A percentile compares a stretch with the other conserved stretches of the same genome.
Evolutionary conservation across 2,888 invertebrate genomes (phyloP).

Genomic region (Pandemis corylana): DNA sequence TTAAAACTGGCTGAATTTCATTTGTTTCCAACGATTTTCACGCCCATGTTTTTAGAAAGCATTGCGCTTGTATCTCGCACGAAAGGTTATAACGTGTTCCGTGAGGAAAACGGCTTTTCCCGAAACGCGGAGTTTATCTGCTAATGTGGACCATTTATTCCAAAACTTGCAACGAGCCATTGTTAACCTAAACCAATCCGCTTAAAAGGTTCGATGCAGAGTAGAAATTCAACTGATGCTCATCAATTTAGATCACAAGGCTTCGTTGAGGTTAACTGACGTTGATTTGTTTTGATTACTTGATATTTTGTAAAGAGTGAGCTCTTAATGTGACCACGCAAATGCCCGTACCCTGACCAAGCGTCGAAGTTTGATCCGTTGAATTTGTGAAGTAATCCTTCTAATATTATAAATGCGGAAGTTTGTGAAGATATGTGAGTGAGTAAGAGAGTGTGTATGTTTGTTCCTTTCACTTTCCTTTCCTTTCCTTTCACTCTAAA

Average conservation of each 20-base stretch:
- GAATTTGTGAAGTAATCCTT: no score
- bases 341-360: no score
- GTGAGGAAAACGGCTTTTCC: neutral
- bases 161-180: no score
- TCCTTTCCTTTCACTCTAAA: no score
- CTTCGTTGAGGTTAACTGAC: no score
- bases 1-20: no score
- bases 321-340: neutral
- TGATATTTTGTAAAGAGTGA: neutral
- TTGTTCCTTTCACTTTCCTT: no score
- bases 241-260: neutral
- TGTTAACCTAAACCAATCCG: neutral
- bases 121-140: neutral
- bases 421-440: no score
- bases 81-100: neutral
- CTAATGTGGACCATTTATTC: neutral
- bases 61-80: neutral
- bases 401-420: no score
- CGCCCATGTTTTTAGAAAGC: neutral
- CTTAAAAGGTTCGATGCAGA: neutral
- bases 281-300: neutral
- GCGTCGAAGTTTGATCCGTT: no score
- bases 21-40: neutral
- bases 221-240: neutral
- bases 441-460: no score